These are phyloP conservation scores for Lithobius niger DNA, from an alignment of 1,140 invertebrate genomes.

Conservation along the genomic window DNA sequence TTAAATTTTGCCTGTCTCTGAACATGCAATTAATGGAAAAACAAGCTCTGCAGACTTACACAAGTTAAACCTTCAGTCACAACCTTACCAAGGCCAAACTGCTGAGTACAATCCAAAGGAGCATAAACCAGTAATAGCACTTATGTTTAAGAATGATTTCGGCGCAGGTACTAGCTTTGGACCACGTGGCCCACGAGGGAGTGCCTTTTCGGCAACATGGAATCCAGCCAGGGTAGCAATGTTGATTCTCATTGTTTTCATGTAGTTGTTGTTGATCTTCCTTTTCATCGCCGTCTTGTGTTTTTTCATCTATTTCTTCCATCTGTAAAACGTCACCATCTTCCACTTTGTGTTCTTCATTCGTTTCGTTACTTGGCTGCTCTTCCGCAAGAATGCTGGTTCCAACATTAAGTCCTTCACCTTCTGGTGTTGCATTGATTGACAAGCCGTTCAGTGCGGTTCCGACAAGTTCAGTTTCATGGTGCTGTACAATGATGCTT, in stretches of 20 bases:
- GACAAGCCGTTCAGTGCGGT: too few species aligned
- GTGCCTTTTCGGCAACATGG: conserved; percentile 29
- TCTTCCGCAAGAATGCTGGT: conserved; percentile 13
- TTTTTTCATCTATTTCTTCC: too few species aligned
- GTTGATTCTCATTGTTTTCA: too few species aligned
- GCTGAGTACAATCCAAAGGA: conserved; percentile 93
- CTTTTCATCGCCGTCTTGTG: conserved; percentile 79
- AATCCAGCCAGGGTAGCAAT: conserved; percentile 59
- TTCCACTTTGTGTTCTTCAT: conserved; percentile 28
- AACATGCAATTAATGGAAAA: too few species aligned
- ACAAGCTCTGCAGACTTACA: too few species aligned
- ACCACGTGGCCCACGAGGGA: conserved; percentile 86
- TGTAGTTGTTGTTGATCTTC: conserved; percentile 71
- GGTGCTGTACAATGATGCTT: too few species aligned
- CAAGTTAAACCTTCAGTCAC: too few species aligned
- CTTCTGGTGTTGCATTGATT: too few species aligned
- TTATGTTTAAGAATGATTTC: conserved; percentile 94
- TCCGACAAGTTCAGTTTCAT: conserved; percentile 6
- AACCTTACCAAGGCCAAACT: too few species aligned
- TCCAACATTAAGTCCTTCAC: conserved; percentile 15
- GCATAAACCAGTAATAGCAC: conserved; percentile 98
- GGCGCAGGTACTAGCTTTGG: conserved; percentile 76
- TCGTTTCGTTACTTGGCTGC: too few species aligned
- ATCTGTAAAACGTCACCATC: conserved; percentile 20
- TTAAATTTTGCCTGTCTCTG: too few species aligned